These are phyloP conservation scores for Corydoras sp. DNA, from an alignment of 2,113 vertebrate genomes.

Conservation along the genomic window DNA sequence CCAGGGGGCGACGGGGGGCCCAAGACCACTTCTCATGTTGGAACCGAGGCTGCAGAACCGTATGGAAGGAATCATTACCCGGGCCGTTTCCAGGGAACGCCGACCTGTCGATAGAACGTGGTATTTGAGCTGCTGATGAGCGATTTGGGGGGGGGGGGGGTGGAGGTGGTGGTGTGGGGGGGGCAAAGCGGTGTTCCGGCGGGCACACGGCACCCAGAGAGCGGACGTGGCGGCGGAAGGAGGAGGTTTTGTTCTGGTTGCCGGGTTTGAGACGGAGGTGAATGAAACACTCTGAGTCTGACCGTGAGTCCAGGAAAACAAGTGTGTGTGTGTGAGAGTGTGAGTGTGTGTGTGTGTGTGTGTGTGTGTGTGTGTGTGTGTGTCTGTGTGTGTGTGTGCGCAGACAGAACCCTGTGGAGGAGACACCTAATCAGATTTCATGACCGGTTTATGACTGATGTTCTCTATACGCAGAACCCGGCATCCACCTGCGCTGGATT, in stretches of 20 bases:
- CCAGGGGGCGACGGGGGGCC: too few relatives aligned
- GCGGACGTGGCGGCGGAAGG: slow-evolving; percentile 31
- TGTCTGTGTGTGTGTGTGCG: not conserved
- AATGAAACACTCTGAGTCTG: slow-evolving; percentile 38
- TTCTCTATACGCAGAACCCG: slow-evolving; percentile 56
- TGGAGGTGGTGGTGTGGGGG: too few relatives aligned
- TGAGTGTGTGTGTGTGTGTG: too few relatives aligned
- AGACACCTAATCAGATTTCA: slow-evolving; percentile 54
- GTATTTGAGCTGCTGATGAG: slow-evolving; percentile 32
- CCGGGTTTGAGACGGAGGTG: slow-evolving; percentile 37
- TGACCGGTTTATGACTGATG: slow-evolving; percentile 50
- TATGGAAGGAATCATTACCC: slow-evolving; percentile 1
- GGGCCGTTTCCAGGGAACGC: slow-evolving; percentile 20
- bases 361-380: too few relatives aligned
- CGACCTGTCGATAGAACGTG: slow-evolving; percentile 14
- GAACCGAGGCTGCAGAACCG: not conserved
- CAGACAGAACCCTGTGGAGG: slow-evolving; percentile 36
- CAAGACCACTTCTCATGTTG: too few relatives aligned
- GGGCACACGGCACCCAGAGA: slow-evolving; percentile 19
- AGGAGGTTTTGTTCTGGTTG: slow-evolving; percentile 45
- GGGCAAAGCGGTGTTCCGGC: slow-evolving; percentile 25
- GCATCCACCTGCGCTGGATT: slow-evolving; percentile 61
- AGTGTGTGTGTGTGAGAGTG: slow-evolving; percentile 9
- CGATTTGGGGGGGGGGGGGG: not conserved
- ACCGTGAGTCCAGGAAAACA: slow-evolving; percentile 22